Evolutionary conservation across 2,113 vertebrate species (phyloP).

Genomic region (Canis aureus): DNA sequence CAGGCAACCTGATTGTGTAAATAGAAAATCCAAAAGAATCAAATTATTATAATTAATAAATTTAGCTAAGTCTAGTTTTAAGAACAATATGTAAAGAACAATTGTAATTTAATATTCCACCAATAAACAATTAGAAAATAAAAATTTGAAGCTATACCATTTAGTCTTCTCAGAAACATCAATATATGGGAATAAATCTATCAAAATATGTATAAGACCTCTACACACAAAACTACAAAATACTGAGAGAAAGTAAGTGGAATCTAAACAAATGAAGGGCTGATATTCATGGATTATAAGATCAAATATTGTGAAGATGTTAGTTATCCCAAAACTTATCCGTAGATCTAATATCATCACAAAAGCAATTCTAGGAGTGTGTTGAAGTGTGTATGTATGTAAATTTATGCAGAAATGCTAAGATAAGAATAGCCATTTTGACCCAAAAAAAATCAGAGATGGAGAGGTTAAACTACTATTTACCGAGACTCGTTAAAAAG

Average conservation of each 20-base stretch:
- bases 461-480: background rate
- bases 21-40: background rate
- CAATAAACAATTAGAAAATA: constrained; percentile 9
- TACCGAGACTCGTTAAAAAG: background rate
- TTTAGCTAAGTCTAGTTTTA: background rate
- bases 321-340: background rate
- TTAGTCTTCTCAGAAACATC: constrained; percentile 28
- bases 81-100: background rate
- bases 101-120: background rate
- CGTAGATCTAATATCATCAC: background rate
- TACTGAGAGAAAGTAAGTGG: background rate
- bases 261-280: background rate
- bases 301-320: background rate
- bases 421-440: background rate
- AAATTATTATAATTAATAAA: background rate
- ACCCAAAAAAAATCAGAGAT: background rate
- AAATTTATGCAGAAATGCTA: constrained; percentile 12
- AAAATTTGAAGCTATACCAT: background rate
- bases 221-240: background rate
- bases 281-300: background rate
- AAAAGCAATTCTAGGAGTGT: background rate
- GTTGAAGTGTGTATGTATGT: background rate
- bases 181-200: background rate
- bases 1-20: background rate
- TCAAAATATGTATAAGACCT: background rate